Conservation (phyloP, 2,797 vertebrate genomes). For the Balearica regulorum region DNA sequence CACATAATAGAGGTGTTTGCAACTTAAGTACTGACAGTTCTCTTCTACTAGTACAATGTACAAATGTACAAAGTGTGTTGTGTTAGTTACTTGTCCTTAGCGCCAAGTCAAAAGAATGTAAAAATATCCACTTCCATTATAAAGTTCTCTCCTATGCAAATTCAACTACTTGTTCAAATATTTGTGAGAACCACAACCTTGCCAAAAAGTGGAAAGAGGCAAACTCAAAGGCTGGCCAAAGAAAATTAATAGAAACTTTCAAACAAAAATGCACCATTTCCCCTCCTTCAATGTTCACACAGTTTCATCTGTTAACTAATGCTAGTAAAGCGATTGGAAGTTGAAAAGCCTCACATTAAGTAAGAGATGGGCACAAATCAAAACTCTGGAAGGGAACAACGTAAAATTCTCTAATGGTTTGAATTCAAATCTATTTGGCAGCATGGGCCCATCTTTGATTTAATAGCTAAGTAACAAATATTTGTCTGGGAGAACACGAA, state of each 20-base stretch:
- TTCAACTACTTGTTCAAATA: constrained; percentile 8
- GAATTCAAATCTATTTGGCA: constrained; percentile 37
- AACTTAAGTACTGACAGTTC: neutral
- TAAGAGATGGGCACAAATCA: constrained; percentile 17
- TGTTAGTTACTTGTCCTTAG: neutral
- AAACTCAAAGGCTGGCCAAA: constrained; percentile 7
- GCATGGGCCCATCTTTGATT: neutral
- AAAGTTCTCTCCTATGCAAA: neutral
- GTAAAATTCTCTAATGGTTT: neutral
- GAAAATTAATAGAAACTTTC: neutral
- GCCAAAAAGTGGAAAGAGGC: neutral
- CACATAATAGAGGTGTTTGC: neutral
- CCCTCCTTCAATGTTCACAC: neutral
- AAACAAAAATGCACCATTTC: neutral
- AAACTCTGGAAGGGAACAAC: neutral
- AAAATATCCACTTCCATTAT: neutral
- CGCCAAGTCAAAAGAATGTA: neutral
- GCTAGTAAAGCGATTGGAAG: neutral
- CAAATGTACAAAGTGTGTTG: neutral
- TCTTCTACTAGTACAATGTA: neutral
- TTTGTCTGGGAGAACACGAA: constrained; percentile 44
- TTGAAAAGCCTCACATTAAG: neutral
- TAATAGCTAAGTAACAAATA: constrained; percentile 42
- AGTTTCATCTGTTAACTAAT: neutral
- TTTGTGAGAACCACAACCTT: neutral